phyloP scores from a whole-genome alignment of 2,797 vertebrate species.

The Rousettus madagascariensis region DNA sequence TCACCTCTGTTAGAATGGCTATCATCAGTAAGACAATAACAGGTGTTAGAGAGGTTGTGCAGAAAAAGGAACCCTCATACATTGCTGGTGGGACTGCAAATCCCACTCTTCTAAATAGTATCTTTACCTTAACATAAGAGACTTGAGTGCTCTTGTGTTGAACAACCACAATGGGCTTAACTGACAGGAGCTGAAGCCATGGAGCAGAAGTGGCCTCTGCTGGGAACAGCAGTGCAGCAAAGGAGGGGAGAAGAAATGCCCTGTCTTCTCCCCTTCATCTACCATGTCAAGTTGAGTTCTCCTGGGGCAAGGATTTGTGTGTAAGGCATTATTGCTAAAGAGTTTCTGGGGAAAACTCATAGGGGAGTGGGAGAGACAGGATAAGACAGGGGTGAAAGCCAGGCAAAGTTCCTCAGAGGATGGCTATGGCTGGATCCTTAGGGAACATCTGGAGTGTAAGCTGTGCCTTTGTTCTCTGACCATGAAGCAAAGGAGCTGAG shows the following conservation, averaged over 20 bases:
- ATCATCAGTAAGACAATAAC: too few relatives aligned
- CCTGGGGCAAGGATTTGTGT: neutral
- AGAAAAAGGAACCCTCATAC: too few relatives aligned
- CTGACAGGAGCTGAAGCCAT: neutral
- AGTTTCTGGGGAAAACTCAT: fast-evolving
- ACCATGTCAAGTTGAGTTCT: neutral
- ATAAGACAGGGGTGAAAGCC: neutral
- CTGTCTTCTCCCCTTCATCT: neutral
- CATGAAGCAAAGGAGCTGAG: neutral
- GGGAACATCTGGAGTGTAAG: neutral
- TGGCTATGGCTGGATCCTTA: neutral
- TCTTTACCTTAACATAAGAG: neutral
- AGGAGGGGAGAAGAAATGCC: neutral
- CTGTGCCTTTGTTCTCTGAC: neutral
- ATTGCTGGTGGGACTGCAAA: too few relatives aligned
- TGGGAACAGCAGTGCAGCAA: neutral
- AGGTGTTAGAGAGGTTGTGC: too few relatives aligned
- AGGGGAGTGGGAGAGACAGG: neutral
- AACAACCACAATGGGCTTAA: neutral
- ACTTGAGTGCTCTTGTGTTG: neutral
- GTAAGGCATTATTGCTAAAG: neutral
- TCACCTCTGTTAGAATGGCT: too few relatives aligned
- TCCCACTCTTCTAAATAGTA: neutral
- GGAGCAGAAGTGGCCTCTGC: neutral
- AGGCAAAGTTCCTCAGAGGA: neutral